Base-by-base conservation (phyloP, 2,797 vertebrate genomes). In the Pangasius larnaudii region DNA sequence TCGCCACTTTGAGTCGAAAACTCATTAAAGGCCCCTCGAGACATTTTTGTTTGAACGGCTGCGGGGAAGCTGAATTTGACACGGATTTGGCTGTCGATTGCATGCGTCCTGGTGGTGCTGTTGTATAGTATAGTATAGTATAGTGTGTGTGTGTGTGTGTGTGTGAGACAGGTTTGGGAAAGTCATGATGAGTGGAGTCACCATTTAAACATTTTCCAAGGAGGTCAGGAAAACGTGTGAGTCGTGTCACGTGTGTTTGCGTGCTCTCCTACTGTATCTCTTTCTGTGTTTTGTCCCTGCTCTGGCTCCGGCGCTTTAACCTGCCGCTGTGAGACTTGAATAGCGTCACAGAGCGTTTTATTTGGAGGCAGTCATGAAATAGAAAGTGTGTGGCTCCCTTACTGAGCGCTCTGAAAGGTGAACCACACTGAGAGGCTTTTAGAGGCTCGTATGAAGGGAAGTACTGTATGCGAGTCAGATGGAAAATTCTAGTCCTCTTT, bases 11-110 rank as follows among this genome's bases (percentile, higher is more conserved):
- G 84, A 92, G 86, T 87, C 87, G 84, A 85, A 85, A 95, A 95
- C 93, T 93, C 93, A 94, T 95, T 93, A 93, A 90, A 91, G 88
- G 90, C 92, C 93, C 91, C 92, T 72, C 89, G 89, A 89, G 91
- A 84, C 67, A 3, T 53, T 95, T 93, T 94, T 93, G 92, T 94
- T 95, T 94, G 93, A 94, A 92, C 89, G 88, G 91, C 87, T 42
- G 67, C 85, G 3, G 89, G 89, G 90, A 86, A 88, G 36, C 86
- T 42, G 33, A 49, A 18, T 85, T 80, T 16, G 86, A 86, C 51
- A 79, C 81, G 24, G 82, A 84, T 42, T 59, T 72, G 84, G 49
- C 84, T 0, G 67, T 85, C 67, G 30, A 71, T 85, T 27, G 83
- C 83, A 53, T 30, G 80, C 24, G 4, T 24, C 63, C 82, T 69